phyloP scores from a whole-genome alignment of 1,140 invertebrate genomes.

The Monomorium pharaonis region DNA sequence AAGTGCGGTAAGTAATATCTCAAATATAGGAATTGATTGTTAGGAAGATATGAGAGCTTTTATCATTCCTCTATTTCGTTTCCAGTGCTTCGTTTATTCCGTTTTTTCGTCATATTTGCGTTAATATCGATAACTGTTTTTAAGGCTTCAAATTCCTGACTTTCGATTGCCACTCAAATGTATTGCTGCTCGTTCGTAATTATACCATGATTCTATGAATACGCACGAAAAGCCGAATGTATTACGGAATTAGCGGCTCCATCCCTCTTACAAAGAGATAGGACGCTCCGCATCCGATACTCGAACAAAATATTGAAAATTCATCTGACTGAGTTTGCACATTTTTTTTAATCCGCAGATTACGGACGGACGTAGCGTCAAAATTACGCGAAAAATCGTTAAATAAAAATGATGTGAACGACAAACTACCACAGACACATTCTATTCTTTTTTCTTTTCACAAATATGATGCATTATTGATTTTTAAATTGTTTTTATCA shows the following conservation, averaged over 20 bases:
- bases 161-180: conserved; percentile 35
- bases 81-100: not conserved
- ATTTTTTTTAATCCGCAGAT: conserved; percentile 47
- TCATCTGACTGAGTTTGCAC: conserved; percentile 36
- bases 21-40: not conserved
- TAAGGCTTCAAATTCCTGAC: conserved; percentile 15
- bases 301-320: conserved; percentile 53
- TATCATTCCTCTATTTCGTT: not conserved
- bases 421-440: not conserved
- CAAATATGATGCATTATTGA: not conserved
- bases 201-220: conserved; percentile 31
- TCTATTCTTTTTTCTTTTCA: not conserved
- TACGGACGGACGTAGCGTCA: conserved; percentile 23
- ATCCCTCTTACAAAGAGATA: conserved; percentile 47
- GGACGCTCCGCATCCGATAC: conserved; percentile 18
- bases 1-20: not conserved
- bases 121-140: conserved; percentile 36
- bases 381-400: conserved; percentile 30
- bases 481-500: not conserved
- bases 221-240: conserved; percentile 19
- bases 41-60: not conserved
- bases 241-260: conserved; percentile 44
- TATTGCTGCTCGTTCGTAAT: conserved; percentile 27
- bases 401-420: conserved; percentile 14
- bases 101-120: conserved; percentile 6